Conservation (phyloP, 2,113 vertebrate genomes). For the Orthonyx spaldingii region DNA sequence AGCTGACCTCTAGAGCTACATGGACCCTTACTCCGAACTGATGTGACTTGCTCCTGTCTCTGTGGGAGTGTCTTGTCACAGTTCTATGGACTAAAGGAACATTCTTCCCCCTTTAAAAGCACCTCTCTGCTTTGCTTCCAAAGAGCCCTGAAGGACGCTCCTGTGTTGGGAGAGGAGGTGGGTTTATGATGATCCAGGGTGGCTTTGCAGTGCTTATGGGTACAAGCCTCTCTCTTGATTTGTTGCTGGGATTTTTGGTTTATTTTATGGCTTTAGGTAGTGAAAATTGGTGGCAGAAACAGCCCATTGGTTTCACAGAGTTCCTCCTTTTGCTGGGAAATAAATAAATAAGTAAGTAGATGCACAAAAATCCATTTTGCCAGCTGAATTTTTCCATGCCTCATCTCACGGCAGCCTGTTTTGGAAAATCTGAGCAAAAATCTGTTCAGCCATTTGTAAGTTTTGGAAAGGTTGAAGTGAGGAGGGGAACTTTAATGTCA, state of each 20-base stretch:
- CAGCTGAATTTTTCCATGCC: slow-evolving; percentile 39
- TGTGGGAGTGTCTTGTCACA: background rate
- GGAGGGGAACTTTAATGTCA: background rate
- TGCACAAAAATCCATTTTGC: slow-evolving; percentile 26
- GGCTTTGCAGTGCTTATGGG: background rate
- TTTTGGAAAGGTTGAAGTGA: slow-evolving; percentile 27
- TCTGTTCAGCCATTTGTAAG: slow-evolving; percentile 54
- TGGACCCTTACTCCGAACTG: background rate
- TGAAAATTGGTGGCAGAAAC: background rate
- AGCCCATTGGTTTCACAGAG: background rate
- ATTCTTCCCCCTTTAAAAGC: background rate
- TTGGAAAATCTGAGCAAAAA: slow-evolving; percentile 55
- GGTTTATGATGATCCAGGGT: background rate
- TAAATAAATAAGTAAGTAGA: slow-evolving; percentile 11
- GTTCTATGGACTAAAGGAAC: background rate
- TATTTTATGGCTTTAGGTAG: background rate
- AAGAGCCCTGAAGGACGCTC: background rate
- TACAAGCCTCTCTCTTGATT: background rate
- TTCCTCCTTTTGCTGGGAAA: slow-evolving; percentile 1
- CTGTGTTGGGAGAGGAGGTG: background rate
- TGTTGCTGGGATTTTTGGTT: background rate
- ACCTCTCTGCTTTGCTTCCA: background rate
- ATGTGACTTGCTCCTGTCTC: background rate
- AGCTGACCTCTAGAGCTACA: background rate
- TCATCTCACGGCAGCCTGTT: slow-evolving; percentile 36